Conservation (phyloP, 2,113 vertebrate genomes). For the Nesoenas mayeri region DNA sequence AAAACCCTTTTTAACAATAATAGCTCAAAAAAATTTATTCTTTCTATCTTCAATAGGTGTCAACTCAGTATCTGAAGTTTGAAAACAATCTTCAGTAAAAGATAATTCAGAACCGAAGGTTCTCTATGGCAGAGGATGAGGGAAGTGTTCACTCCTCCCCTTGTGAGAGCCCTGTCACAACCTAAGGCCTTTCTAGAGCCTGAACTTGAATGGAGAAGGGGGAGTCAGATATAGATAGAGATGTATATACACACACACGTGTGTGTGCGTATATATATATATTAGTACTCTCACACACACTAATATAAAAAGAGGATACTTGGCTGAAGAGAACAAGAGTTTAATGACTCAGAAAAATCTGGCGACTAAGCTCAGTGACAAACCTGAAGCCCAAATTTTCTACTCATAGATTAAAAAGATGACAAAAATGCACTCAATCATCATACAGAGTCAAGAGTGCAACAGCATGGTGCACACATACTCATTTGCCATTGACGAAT, state of each 20-base stretch:
- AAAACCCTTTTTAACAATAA: not conserved
- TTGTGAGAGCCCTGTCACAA: not conserved
- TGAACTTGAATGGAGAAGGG: not conserved
- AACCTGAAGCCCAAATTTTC: not conserved
- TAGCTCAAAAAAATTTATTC: not conserved
- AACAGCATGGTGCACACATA: fast-evolving
- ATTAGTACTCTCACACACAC: not conserved
- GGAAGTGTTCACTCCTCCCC: not conserved
- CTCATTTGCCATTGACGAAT: not conserved
- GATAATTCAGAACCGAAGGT: not conserved
- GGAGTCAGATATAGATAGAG: fast-evolving
- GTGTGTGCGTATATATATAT: fast-evolving
- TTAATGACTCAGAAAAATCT: not conserved
- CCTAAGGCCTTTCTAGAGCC: not conserved
- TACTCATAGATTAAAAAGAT: not conserved
- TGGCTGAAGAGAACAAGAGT: not conserved
- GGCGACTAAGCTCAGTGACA: not conserved
- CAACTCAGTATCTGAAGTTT: not conserved
- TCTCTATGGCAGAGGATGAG: not conserved
- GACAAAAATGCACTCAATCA: not conserved
- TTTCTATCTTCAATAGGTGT: not conserved
- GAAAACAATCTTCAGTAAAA: not conserved
- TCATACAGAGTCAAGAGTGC: fast-evolving
- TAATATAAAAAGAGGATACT: not conserved
- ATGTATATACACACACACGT: not conserved